A percentile compares a stretch with the other conserved stretches of the same genome.
Conservation (phyloP, 1,140 invertebrate genomes). For the Bombyx mori region DNA sequence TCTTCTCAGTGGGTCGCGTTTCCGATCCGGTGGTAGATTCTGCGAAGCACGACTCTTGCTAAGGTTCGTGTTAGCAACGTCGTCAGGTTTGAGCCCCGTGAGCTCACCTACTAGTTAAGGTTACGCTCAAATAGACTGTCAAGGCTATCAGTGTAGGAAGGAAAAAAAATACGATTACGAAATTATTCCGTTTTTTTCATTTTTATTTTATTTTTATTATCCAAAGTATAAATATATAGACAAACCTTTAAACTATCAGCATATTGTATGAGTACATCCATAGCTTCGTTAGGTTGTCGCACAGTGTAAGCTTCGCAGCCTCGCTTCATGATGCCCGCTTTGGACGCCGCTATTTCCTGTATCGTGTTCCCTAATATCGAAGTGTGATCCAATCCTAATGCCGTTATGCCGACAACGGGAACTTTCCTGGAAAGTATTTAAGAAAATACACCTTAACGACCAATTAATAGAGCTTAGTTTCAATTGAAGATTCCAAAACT, state of each 20-base stretch:
- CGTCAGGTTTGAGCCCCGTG: too few relatives aligned
- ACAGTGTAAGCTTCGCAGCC: slow-evolving; percentile 82
- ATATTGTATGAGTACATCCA: slow-evolving; percentile 78
- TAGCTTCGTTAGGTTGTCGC: slow-evolving; percentile 76
- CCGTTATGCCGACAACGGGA: slow-evolving; percentile 90
- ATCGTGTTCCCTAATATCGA: slow-evolving; percentile 87
- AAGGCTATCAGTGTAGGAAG: too few relatives aligned
- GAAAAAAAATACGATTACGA: too few relatives aligned
- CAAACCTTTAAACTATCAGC: slow-evolving; percentile 72
- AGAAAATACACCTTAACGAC: background rate
- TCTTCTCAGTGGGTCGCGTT: too few relatives aligned
- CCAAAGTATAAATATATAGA: slow-evolving; percentile 1
- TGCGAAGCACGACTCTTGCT: too few relatives aligned
- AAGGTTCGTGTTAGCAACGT: too few relatives aligned
- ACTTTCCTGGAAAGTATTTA: slow-evolving; percentile 72
- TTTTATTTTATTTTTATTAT: background rate
- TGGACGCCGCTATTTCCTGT: slow-evolving; percentile 92
- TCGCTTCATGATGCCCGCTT: slow-evolving; percentile 95
- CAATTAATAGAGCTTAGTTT: too few relatives aligned
- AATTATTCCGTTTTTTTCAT: background rate
- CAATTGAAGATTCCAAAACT: too few relatives aligned
- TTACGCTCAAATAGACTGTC: too few relatives aligned
- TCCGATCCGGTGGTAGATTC: too few relatives aligned
- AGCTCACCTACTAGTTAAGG: too few relatives aligned
- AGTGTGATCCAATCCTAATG: slow-evolving; percentile 93